Conservation (phyloP, 2,797 vertebrate species). For the Melopsittacus undulatus region DNA sequence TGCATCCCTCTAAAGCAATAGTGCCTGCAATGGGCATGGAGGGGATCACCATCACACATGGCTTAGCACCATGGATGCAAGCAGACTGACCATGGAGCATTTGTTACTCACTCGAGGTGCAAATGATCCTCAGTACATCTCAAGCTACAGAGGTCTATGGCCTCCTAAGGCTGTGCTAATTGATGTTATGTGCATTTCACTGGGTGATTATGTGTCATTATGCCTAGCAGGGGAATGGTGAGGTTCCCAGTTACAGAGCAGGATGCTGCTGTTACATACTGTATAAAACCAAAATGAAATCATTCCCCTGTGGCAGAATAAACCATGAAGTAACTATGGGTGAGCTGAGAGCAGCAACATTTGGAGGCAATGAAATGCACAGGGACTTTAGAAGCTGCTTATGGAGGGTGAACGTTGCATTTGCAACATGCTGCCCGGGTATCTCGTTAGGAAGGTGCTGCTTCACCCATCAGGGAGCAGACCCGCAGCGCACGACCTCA, state of each 20-base stretch:
- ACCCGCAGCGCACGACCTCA: accelerated
- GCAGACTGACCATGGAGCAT: accelerated
- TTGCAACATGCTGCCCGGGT: background rate
- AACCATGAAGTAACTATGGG: background rate
- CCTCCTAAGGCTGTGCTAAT: background rate
- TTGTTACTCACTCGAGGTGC: background rate
- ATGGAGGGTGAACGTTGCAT: background rate
- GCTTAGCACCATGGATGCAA: background rate
- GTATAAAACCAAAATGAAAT: background rate
- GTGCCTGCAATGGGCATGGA: accelerated
- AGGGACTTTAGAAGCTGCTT: background rate
- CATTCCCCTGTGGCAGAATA: background rate
- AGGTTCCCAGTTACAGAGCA: background rate
- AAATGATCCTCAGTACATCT: background rate
- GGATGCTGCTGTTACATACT: background rate
- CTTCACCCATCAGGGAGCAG: background rate
- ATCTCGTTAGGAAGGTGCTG: background rate
- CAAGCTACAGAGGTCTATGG: background rate
- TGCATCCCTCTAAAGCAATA: background rate
- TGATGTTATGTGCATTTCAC: background rate
- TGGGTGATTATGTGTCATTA: background rate
- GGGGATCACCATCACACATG: background rate
- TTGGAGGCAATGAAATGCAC: background rate
- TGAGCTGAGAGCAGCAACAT: background rate
- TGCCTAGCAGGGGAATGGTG: background rate